These are phyloP conservation scores for Rattus rattus DNA, from an alignment of 2,113 vertebrate species.

Conservation along the genomic window DNA sequence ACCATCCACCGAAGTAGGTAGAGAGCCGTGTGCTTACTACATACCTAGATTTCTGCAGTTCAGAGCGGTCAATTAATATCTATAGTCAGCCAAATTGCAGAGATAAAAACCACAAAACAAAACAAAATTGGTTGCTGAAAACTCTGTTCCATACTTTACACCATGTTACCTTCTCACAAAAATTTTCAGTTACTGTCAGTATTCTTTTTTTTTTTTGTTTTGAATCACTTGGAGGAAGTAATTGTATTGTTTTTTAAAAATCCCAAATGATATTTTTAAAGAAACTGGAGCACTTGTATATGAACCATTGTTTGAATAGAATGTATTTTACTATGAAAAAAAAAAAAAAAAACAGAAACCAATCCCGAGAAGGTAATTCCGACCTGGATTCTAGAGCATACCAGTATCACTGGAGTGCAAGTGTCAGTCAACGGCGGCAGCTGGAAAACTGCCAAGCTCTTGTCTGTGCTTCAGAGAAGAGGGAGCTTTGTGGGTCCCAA, in stretches of 20 bases:
- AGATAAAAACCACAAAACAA: not conserved
- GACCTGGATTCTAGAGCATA: not conserved
- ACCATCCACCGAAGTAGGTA: not conserved
- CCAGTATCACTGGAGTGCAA: not conserved
- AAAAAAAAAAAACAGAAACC: constrained; percentile 9
- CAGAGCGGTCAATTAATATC: not conserved
- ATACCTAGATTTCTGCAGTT: not conserved
- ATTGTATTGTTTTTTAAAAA: constrained; percentile 13
- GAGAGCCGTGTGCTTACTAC: not conserved
- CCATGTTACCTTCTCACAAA: not conserved
- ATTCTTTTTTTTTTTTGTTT: not conserved
- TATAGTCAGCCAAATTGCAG: not conserved
- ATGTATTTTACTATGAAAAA: not conserved
- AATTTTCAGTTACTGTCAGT: not conserved
- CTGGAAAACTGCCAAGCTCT: not conserved
- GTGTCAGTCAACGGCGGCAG: not conserved
- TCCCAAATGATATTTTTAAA: not conserved
- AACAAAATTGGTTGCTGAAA: not conserved
- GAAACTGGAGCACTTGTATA: not conserved
- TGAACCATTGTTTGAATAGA: not conserved
- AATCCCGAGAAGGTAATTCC: not conserved
- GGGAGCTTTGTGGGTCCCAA: not conserved
- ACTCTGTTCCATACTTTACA: not conserved
- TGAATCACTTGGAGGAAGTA: not conserved
- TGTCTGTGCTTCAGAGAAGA: not conserved